Evolutionary conservation across 2,888 invertebrate genomes (phyloP), one percentile per base, ranked within the genome.

Genomic region (Drosophila birchii): DNA sequence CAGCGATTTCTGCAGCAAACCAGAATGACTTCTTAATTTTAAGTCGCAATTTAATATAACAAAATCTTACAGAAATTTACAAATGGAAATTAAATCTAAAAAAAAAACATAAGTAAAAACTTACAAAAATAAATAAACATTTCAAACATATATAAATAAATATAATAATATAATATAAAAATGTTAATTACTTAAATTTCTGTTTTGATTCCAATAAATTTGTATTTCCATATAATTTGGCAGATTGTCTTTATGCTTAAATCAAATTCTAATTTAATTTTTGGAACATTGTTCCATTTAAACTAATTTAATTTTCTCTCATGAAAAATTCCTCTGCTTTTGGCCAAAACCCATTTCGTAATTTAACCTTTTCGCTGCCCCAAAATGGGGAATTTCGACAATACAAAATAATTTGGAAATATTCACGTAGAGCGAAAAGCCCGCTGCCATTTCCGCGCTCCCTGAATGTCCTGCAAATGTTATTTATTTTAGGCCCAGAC

Each of bases 401-500:
- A 49, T 55, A 20, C 54, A 47, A 62, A 67, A 63, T 54, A 63
- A 47, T 67, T 63, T 63, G 16, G 18, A 54, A 54, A 67, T 45
- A 60, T 66, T 66, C 64, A 61, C 64, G 62, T 61, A 29, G 36
- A 36, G 41, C 26, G 47, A 32, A 43, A 20, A 16, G 9, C 20
- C 51, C 34, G 20, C 32, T 11, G 20, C 56, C 14, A 7, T 23
- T 23, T 12, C 29, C 2, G 6, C 20, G 12, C 44, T 61, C 23
- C 29, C 62, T 32, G 20, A n/a, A 16, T 20, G 36, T 56, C 66
- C 66, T 51, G 68, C 51, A 49, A 69, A 51, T 57, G 60, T 62
- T 71, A 80, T 78, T 80, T 76, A 79, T 79, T 80, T 78, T 78
- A 75, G 78, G 80, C 78, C 58, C 66, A 61, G 55, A 29, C 61